phyloP scores from a whole-genome alignment of 1,140 invertebrate genomes.

The Musca domestica region DNA sequence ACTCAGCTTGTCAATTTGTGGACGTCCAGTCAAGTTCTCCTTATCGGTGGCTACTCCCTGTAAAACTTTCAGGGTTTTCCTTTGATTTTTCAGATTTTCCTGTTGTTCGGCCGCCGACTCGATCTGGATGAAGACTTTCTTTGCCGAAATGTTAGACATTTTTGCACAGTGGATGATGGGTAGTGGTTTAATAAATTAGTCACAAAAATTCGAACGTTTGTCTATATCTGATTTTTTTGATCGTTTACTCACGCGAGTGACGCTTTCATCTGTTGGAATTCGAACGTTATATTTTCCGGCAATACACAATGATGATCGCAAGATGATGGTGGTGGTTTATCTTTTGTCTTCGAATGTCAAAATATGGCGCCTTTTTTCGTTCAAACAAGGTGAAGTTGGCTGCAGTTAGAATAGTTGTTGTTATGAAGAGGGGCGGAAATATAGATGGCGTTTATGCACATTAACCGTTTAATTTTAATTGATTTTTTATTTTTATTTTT shows the following conservation, averaged over 20 bases:
- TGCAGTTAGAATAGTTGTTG: not conserved
- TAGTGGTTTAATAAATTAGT: not conserved
- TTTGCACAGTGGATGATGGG: slow-evolving; percentile 13
- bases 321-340: not conserved
- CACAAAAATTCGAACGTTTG: no score
- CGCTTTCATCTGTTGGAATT: no score
- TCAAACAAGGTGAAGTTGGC: not conserved
- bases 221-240: no score
- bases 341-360: not conserved
- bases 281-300: no score
- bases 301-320: no score
- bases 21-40: slow-evolving; percentile 60
- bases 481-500: no score
- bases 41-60: slow-evolving; percentile 61
- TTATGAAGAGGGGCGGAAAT: not conserved
- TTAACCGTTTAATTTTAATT: no score
- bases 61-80: slow-evolving; percentile 61
- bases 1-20: slow-evolving; percentile 45
- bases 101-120: slow-evolving; percentile 55
- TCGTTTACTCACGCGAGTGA: no score
- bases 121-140: slow-evolving; percentile 55
- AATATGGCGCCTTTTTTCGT: slow-evolving; percentile 7
- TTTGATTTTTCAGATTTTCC: slow-evolving; percentile 55
- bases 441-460: not conserved
- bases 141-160: slow-evolving; percentile 28